These are phyloP conservation scores for Scaptomyza tumidula DNA, from an alignment of 2,888 invertebrate species.

Conservation along the genomic window DNA sequence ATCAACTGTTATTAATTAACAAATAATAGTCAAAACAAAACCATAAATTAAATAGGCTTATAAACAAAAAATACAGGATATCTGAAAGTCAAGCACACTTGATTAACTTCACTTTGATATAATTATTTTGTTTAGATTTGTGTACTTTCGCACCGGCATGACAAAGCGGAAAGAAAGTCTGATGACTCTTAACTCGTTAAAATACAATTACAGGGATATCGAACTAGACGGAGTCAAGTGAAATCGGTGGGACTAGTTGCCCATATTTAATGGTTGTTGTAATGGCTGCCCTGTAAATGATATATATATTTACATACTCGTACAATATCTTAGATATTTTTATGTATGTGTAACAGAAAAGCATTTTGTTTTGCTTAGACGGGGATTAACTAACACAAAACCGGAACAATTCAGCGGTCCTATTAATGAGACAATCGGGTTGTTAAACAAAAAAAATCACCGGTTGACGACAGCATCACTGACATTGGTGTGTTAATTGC, in stretches of 20 bases:
- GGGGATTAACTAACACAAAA: constrained; percentile 6
- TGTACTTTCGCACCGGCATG: constrained; percentile 48
- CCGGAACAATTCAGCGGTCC: constrained; percentile 24
- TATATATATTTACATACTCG: constrained; percentile 2
- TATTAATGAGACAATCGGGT: background rate
- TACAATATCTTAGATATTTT: background rate
- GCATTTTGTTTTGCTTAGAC: background rate
- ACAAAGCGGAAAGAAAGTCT: constrained; percentile 27
- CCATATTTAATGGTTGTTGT: constrained; percentile 8
- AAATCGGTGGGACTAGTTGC: constrained; percentile 27
- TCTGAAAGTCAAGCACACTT: background rate
- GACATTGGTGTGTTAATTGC: constrained; percentile 28
- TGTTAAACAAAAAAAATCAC: constrained; percentile 11
- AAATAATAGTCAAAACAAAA: too few relatives aligned
- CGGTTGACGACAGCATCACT: constrained; percentile 13
- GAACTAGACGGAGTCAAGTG: constrained; percentile 11
- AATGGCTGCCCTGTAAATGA: constrained; percentile 16
- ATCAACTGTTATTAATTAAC: too few relatives aligned
- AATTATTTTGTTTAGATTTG: constrained; percentile 4
- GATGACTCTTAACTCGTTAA: constrained; percentile 25
- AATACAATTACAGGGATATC: constrained; percentile 29
- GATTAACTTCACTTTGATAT: background rate
- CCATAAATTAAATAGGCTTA: too few relatives aligned
- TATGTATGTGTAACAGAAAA: constrained; percentile 16
- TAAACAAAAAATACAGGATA: background rate